Evolutionary conservation across 2,113 vertebrate genomes (phyloP), one percentile per base, ranked within the genome.

Genomic region (Podiceps cristatus): DNA sequence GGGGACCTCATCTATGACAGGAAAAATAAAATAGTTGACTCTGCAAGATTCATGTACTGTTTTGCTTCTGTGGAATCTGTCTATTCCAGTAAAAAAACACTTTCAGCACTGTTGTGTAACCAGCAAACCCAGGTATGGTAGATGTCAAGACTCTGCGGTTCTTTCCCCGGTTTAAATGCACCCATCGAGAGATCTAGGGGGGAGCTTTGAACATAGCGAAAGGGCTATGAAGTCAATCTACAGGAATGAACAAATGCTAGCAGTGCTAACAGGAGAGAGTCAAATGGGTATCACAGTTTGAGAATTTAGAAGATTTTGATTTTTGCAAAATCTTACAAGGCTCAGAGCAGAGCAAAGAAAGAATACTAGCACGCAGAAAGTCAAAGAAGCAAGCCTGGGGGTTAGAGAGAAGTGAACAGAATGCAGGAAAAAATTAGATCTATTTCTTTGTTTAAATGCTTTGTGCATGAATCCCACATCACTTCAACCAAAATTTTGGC

Each of bases 41-140:
- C 71, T 53, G 40, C 44, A 79, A 79, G 40, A 53, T 33, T 68
- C 10, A 4, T 8, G 28, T 23, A 53, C 10, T 44, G 64, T 72
- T 67, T 50, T 2, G 1, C 33, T 56, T 49, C 53, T 45, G 18
- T 60, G 23, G 58, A 88, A 95, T 44, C 74, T 94, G 64, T 24
- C 74, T 52, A 0, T 49, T 56, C 58, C 23, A 25, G 15, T 11
- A 82, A 72, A 5, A 80, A 74, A 75, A 75, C 42, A 25, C 35
- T 69, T 89, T 27, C 31, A 42, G 88, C 69, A 15, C 22, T 45
- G 59, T 49, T 94, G 67, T 64, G 63, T 80, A 83, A 96, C 49
- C 74, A 90, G 74, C 49, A 79, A 49, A 68, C 2, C 0, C 0
- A 0, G 19, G 10, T 13, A 31, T 28, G 66, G 42, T 40, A 24